A percentile compares a stretch with the other conserved stretches of the same genome.
phyloP scores from a whole-genome alignment of 2,888 invertebrate genomes.

The Amphipoea oculea region DNA sequence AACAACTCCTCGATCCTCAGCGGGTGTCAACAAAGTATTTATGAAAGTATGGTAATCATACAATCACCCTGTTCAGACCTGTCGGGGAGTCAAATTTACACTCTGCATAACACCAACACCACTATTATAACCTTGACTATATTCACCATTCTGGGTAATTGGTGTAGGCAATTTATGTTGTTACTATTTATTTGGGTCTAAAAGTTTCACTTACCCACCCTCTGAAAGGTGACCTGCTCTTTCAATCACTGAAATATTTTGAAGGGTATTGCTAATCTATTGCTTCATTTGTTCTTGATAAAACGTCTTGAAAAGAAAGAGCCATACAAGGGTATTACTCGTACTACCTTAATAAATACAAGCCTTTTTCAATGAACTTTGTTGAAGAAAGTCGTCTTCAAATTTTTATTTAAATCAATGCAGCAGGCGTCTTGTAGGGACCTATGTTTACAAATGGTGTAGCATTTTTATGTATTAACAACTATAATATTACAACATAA shows the following conservation, averaged over 20 bases:
- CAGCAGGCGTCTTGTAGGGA: background rate
- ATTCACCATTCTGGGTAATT: background rate
- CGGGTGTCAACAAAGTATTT: background rate
- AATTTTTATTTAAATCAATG: background rate
- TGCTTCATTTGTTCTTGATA: too few species aligned
- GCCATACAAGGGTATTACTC: background rate
- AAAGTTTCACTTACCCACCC: background rate
- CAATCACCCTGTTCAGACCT: background rate
- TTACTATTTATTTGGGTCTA: background rate
- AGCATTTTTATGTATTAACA: background rate
- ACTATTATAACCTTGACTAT: background rate
- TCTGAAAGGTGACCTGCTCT: too few species aligned
- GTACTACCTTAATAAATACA: background rate
- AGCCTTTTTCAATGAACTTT: background rate
- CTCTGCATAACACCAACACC: background rate
- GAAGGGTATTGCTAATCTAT: too few species aligned
- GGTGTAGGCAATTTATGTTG: background rate
- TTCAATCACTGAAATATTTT: too few species aligned
- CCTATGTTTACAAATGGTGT: background rate
- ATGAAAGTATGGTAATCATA: background rate
- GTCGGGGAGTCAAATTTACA: background rate
- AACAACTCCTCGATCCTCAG: background rate
- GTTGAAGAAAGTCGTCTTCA: background rate
- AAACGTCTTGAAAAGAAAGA: background rate
- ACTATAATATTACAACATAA: background rate